Conservation (phyloP, 2,888 invertebrate genomes). For the Machimus atricapillus region DNA sequence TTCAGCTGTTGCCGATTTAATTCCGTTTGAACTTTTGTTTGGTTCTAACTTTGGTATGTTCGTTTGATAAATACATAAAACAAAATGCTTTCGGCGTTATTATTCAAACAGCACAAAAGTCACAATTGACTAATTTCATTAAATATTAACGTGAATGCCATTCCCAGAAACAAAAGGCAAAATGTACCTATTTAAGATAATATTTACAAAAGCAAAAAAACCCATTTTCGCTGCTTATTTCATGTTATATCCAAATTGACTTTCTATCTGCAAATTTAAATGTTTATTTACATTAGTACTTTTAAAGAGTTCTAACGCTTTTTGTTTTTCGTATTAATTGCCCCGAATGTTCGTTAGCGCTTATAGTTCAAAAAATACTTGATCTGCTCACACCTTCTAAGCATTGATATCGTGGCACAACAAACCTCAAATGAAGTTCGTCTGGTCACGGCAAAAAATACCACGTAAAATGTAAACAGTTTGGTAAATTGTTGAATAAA, state of each 20-base stretch:
- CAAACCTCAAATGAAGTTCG: not conserved
- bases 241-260: not conserved
- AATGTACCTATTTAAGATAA: not conserved
- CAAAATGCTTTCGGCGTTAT: not conserved
- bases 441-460: not conserved
- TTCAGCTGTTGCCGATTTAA: not conserved
- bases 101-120: not conserved
- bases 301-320: not conserved
- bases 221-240: not conserved
- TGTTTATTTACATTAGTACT: not conserved
- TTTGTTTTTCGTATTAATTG: not conserved
- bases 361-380: not conserved
- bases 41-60: not conserved
- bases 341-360: not conserved
- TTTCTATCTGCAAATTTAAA: not conserved
- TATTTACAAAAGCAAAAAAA: not conserved
- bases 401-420: not conserved
- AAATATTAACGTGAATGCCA: not conserved
- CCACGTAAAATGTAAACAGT: constrained; percentile 5
- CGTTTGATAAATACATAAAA: not conserved
- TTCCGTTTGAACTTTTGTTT: not conserved
- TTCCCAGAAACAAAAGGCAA: not conserved
- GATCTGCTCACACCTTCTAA: not conserved
- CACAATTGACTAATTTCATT: not conserved
- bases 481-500: constrained; percentile 8